Evolutionary conservation across 2,113 vertebrate genomes (phyloP), one percentile per base, ranked within the genome.

Genomic region (Gila orcuttii): DNA sequence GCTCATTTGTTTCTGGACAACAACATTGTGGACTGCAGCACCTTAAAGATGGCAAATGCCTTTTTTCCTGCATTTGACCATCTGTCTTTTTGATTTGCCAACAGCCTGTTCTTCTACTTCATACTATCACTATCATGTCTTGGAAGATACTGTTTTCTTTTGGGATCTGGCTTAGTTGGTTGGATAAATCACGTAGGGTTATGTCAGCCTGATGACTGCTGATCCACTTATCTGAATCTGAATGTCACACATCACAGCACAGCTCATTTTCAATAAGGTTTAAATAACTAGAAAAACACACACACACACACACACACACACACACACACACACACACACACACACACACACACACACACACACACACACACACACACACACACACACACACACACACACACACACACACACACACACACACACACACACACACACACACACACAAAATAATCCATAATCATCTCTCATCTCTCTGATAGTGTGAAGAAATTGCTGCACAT

Each of bases 181-280:
- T 12, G 6, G 55, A 21, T 59, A 60, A 73, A 80, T 59, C 76
- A 59, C 6, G 17, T 66, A 73, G 59, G 0, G 42, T 79, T 78
- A 52, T 28, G 66, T 39, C 33, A 45, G 55, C 59, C 59, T 57
- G 31, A 69, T 69, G 75, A 36, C 15, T 66, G 3, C 73, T 33
- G 25, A 19, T 85, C 42, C 60, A 78, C 77, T 77, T 66, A 85
- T 77, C 83, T 47, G 73, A 39, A 13, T 76, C 42, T 73, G 66
- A 13, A 66, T 77, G 78, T 85, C 59, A 78, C 60, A 79, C 45
- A 55, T 69, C 50, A 79, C 31, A 45, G 57, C 31, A 23, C 60
- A 25, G 13, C 62, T 19, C 39, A 78, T 85, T 62, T 60, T 25
- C 28, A 36, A 31, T 47, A 66, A 82, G 25, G 8, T 6, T 11